Evolutionary conservation across 2,888 invertebrate species (phyloP), one percentile per base, ranked within the genome.

Genomic region (Drosophila infuscata): DNA sequence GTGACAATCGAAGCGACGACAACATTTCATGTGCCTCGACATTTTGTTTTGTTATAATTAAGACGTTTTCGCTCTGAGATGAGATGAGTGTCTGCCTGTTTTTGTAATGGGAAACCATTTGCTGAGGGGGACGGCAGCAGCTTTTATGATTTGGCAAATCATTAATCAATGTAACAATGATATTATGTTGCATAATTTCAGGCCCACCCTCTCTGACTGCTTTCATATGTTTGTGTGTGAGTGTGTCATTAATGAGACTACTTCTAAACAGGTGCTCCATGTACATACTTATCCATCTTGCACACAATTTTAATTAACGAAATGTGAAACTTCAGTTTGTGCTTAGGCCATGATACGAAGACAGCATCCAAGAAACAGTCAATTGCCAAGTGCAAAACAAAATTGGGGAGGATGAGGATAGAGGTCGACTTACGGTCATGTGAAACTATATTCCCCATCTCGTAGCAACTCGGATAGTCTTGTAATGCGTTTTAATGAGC

Each of bases 111-210:
- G 74, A 88, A 79, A 80, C 88, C 89, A 52, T 75, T 74, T 77
- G 56, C 58, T 17, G 33, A 9, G n/a, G 46, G 52, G 54, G 65
- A 15, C 38, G 32, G 43, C 30, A 48, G 59, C 51, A 43, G 81
- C 89, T 77, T 88, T 90, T 81, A 83, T 83, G 87, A 83, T 90
- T 89, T 89, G 76, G 87, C 82, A 85, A 89, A 89, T 88, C 91
- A 88, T 91, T 88, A 88, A 91, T 88, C 88, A 88, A 88, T 82
- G 80, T 74, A 83, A 91, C 86, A 91, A 91, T 85, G 90, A 88
- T 90, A 88, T 88, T 91, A 79, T 82, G 72, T 88, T 88, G 88
- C 90, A 90, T 88, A 85, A 88, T 76, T 83, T 76, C 54, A 71
- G 79, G 51, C 68, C 61, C 63, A 46, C 43, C 17, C 30, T 29